Base-by-base conservation (phyloP, 2,113 vertebrate genomes). In the Paramisgurnus dabryanus region DNA sequence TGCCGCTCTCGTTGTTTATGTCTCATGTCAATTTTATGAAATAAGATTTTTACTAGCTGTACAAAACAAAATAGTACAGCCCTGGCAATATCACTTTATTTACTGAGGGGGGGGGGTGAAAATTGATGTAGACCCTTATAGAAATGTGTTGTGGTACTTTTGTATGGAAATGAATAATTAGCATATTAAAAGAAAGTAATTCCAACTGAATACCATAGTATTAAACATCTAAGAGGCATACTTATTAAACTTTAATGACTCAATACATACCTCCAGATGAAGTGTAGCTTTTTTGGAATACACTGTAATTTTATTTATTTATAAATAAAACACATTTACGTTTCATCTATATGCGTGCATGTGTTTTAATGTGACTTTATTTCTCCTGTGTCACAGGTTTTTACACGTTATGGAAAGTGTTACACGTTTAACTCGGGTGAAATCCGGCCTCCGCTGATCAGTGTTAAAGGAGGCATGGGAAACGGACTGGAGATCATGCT, bases 401-500 rank as follows among this genome's bases (percentile, higher is more conserved):
- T 98, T 85, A 99, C 98, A 0, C 93, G 96, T 67, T 99, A 99
- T 0, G 98, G 98, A 76, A 99, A 99, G 85, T 99, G 98, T 88
- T 99, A 98, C 91, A 99, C 96, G 0, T 99, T 99, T 87, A 99
- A 99, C 0, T 96, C 95, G 1, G 92, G 94, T 86, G 93, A 97
- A 2, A 95, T 93, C 79, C 93, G 90, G 34, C 89, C 96, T 0
- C 92, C 93, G 27, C 95, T 95, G 86, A 90, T 97, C 87, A 98
- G 96, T 79, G 94, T 96, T 87, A 99, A 98, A 86, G 97, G 97
- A 0, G 98, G 98, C 10, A 99, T 97, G 6, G 97, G 98, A 6
- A 99, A 98, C 0, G 98, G 98, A 3, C 94, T 99, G 84, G 97
- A 99, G 92, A 93, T 99, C 88, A 99, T 99, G 98, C 89, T 99